phyloP scores from a whole-genome alignment of 2,797 vertebrate species.

The Nyctalus aviator region DNA sequence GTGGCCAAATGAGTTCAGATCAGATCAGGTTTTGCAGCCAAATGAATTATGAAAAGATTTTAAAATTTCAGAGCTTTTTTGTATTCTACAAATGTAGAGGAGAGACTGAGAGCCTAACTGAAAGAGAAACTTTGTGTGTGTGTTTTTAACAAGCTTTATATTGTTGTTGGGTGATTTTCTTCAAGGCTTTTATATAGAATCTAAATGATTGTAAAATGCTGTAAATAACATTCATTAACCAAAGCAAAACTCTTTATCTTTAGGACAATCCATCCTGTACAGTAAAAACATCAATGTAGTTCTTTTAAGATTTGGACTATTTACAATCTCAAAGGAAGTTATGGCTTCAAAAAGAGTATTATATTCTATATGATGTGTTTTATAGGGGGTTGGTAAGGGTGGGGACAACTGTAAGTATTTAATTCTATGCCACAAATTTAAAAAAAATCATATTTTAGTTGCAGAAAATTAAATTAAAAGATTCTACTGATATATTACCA shows the following conservation, averaged over 20 bases:
- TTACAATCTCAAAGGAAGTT: conserved; percentile 3
- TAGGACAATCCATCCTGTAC: not conserved
- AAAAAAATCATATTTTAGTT: conserved; percentile 17
- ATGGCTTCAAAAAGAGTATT: not conserved
- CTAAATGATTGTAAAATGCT: conserved; percentile 15
- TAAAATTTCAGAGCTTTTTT: conserved; percentile 29
- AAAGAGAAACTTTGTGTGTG: not conserved
- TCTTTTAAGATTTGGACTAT: conserved; percentile 28
- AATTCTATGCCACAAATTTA: not conserved
- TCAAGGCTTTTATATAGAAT: not conserved
- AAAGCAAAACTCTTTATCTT: conserved; percentile 13
- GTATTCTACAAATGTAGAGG: not conserved
- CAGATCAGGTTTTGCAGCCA: conserved; percentile 22
- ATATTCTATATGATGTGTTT: not conserved
- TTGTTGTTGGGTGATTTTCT: conserved; percentile 29
- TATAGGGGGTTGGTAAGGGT: not conserved
- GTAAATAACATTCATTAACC: not conserved
- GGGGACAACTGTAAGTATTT: not conserved
- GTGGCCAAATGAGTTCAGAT: not conserved
- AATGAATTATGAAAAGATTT: conserved; percentile 17
- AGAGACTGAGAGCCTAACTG: not conserved
- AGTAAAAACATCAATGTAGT: not conserved
- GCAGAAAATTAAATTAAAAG: conserved; percentile 38
- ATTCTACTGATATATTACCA: not conserved
- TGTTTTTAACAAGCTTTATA: conserved; percentile 39